Evolutionary conservation across 2,888 invertebrate species (phyloP).

Genomic region (Anoncus sp.): DNA sequence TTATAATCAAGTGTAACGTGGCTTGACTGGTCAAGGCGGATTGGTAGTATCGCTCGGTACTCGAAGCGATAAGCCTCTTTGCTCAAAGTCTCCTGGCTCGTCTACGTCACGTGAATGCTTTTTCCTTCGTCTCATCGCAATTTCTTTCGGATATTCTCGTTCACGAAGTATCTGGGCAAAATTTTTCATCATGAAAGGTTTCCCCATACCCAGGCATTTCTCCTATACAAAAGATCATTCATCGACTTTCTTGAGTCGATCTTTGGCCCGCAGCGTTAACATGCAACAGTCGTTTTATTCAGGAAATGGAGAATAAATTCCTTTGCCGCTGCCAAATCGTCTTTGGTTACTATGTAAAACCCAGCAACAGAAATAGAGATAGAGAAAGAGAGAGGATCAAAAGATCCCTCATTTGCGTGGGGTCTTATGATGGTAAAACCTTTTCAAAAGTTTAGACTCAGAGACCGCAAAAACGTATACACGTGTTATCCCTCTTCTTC

Average conservation of each 20-base stretch:
- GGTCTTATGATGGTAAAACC: neutral
- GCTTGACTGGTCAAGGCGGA: neutral
- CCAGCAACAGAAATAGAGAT: too few relatives aligned
- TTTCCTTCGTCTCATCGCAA: conserved; percentile 5
- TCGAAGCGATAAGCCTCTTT: conserved; percentile 39
- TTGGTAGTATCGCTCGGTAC: neutral
- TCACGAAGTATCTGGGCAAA: neutral
- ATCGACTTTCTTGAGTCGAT: neutral
- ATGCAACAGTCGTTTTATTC: neutral
- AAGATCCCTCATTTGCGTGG: neutral
- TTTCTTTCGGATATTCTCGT: conserved; percentile 7
- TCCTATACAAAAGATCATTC: neutral
- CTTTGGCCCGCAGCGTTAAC: neutral
- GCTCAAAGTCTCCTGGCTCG: conserved; percentile 21
- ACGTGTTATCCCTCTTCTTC: neutral
- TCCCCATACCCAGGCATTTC: too few relatives aligned
- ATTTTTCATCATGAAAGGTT: neutral
- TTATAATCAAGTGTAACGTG: neutral
- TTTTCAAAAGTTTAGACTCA: neutral
- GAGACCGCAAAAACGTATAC: neutral
- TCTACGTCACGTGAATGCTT: neutral
- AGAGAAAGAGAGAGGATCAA: neutral
- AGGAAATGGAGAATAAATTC: too few relatives aligned
- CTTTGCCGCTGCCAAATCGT: too few relatives aligned
- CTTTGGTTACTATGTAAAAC: conserved; percentile 5